Base-by-base conservation (phyloP, 2,888 invertebrate genomes). In the Agrilus cyanescens region DNA sequence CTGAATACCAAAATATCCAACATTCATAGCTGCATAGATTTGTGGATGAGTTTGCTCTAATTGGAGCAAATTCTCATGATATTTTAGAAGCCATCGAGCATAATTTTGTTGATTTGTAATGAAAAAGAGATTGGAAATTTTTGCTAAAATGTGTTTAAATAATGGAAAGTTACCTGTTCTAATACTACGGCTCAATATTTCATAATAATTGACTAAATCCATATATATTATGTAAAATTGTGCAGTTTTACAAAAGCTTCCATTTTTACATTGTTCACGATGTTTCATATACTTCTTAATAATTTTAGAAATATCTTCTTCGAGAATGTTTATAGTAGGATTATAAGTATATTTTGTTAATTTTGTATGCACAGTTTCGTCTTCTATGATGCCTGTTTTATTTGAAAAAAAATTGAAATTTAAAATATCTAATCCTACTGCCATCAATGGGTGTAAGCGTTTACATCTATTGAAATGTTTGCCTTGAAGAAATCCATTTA, bases 401-500 rank as follows among this genome's bases (percentile, higher is more conserved):
- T 18, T 5, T 4, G 5, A 5, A 18, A 18, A 18, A 18, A 3
- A 4, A 3, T 16, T 2, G 8, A 37, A 37, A 13, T 18, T 4
- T 10, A 38, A 14, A 6, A 30, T 38, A 12, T 38, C 10, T 8
- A 38, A 14, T 5, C 10, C 38, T 2, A 38, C 4, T 14, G 47
- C 32, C 32, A 51, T 41, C 5, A 54, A 32, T 25, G 48, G 46
- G 41, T 54, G 52, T 15, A 54, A 29, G 40, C 54, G 15, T 41
- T 55, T 58, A 40, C 57, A 58, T 15, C 56, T 38, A 20, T 56
- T 59, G 33, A 55, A 59, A 46, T 57, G 53, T 47, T 54, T 58
- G 3, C 56, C 53, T 4, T 29, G 32, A 4, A 56, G 7, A 45
- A 59, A 55, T 5, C 45, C 40, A 15, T 42, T 46, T 1, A 57